phyloP scores from a whole-genome alignment of 2,797 vertebrate species.

The Carapus acus region DNA sequence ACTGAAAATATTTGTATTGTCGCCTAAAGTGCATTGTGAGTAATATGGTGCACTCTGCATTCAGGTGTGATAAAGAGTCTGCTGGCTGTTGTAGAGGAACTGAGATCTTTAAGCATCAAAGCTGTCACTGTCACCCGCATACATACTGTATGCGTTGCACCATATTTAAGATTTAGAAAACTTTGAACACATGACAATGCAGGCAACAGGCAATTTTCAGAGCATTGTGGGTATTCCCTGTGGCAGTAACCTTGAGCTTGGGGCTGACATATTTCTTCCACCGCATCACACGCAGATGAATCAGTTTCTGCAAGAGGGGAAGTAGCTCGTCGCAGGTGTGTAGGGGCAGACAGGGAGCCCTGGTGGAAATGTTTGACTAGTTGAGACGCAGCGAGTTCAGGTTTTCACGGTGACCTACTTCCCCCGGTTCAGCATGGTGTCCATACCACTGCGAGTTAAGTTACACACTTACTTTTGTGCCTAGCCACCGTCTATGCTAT shows the following conservation, averaged over 20 bases:
- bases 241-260: constrained; percentile 42
- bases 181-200: constrained; percentile 43
- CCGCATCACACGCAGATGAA: constrained; percentile 43
- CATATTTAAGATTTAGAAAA: constrained; percentile 35
- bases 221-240: constrained; percentile 36
- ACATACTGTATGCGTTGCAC: constrained; percentile 33
- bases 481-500: background rate
- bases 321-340: constrained; percentile 40
- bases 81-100: constrained; percentile 16
- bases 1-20: no score
- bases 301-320: constrained; percentile 26
- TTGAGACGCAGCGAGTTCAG: constrained; percentile 23
- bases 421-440: constrained; percentile 14
- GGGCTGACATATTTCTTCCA: constrained; percentile 44
- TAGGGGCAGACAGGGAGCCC: constrained; percentile 40
- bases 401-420: constrained; percentile 55
- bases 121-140: constrained; percentile 9
- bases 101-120: constrained; percentile 32
- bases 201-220: constrained; percentile 40
- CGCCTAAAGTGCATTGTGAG: no score
- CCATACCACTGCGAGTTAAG: background rate
- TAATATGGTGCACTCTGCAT: no score
- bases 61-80: background rate
- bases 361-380: constrained; percentile 22
- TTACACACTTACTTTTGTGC: constrained; percentile 1